Base-by-base conservation (phyloP, 1,140 invertebrate genomes). In the Pseudomyrmex cubaensis region DNA sequence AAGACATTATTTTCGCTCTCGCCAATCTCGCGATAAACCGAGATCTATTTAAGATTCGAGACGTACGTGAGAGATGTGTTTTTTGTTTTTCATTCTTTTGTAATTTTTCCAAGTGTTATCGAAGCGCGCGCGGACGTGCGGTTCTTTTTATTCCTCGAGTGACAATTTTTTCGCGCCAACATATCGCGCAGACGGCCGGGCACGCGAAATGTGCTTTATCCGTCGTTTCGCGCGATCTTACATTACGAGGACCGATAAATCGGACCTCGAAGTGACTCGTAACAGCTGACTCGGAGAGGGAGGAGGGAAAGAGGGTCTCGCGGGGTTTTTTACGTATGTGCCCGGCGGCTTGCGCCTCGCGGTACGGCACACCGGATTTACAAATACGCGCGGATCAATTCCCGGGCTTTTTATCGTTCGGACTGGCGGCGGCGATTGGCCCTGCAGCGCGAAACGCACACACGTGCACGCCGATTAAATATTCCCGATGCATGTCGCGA, bases 351-450 rank as follows among this genome's bases (percentile, higher is more conserved):
- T 59, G 75, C 76, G 83, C 83, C 85, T 89, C 52, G 35, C 35
- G 76, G 35, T 46, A n/a, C 35, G 64, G 54, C 61, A 80, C 86
- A 80, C 88, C 35, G 66, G 78, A 67, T 89, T 88, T 87, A 89
- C 87, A 90, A 89, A 90, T 88, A 89, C 86, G 63, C 76, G 86
- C 76, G 86, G 82, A 90, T 89, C 90, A 90, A 90, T 90, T 90
- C 61, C 63, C 62, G 77, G 5, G 35, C 25, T 25, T 84, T 90
- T 88, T 88, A 88, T 90, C 80, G 84, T 83, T 22, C 57, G 59
- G 82, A 57, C 57, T 46, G 62, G 17, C 77, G 52, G 52, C 46
- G 67, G 50, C 57, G 86, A 87, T 82, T 83, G 87, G 86, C 57
- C 77, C 3, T 57, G 54, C 22, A 57, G 44, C 25, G 25, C 67